Percentiles rank a stretch among this genome's conserved stretches.
phyloP scores from a whole-genome alignment of 1,140 invertebrate species.

The Habropoda laboriosa region DNA sequence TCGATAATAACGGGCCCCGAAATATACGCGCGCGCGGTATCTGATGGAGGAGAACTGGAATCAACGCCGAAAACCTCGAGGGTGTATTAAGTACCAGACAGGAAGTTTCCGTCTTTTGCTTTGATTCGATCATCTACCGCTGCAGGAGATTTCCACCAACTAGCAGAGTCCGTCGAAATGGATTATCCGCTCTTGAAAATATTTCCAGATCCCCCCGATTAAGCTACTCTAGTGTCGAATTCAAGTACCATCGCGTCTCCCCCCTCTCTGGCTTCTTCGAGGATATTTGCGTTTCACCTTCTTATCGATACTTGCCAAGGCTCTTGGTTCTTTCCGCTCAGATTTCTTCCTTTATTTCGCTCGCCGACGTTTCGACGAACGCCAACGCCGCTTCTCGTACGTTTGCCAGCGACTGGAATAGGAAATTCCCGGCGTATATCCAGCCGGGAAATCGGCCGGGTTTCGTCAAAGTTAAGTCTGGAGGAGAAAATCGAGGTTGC shows the following conservation, averaged over 20 bases:
- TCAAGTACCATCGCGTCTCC: not conserved
- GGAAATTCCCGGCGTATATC: slow-evolving; percentile 57
- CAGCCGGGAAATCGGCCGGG: slow-evolving; percentile 64
- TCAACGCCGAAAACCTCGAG: slow-evolving; percentile 46
- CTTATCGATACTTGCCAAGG: slow-evolving; percentile 33
- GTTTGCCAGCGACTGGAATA: slow-evolving; percentile 43
- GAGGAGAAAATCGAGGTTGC: slow-evolving; percentile 59
- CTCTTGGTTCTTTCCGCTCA: slow-evolving; percentile 28
- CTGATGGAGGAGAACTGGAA: slow-evolving; percentile 60
- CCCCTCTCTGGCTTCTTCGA: not conserved
- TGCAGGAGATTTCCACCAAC: not conserved
- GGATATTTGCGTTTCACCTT: slow-evolving; percentile 53
- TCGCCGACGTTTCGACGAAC: slow-evolving; percentile 24
- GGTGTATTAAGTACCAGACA: slow-evolving; percentile 49
- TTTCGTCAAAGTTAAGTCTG: slow-evolving; percentile 64
- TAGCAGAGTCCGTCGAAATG: too few species aligned
- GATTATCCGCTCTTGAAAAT: not conserved
- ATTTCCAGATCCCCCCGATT: not conserved
- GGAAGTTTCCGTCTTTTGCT: slow-evolving; percentile 38
- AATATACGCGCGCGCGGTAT: slow-evolving; percentile 72
- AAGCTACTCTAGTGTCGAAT: not conserved
- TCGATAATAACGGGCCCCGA: slow-evolving; percentile 79
- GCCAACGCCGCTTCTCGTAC: slow-evolving; percentile 38
- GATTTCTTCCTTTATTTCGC: slow-evolving; percentile 48
- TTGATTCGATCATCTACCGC: slow-evolving; percentile 12